Conservation (phyloP, 2,888 invertebrate genomes). For the Ichneumon xanthorius region DNA sequence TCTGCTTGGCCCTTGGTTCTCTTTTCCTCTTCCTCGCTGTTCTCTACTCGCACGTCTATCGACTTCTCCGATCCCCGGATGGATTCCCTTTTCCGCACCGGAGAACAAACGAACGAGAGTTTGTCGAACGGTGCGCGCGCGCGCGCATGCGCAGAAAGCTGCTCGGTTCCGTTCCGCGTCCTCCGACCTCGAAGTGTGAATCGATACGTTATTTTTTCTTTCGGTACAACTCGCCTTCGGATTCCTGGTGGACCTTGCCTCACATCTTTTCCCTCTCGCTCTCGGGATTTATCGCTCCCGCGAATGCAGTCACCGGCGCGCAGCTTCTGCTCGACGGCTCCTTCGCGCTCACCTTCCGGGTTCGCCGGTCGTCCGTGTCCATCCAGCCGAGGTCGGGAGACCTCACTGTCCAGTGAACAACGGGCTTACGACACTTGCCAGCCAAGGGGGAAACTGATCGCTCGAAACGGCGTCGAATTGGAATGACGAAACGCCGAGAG, state of each 20-base stretch:
- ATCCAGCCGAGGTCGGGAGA: background rate
- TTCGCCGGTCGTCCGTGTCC: constrained; percentile 18
- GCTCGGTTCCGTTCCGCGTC: constrained; percentile 1
- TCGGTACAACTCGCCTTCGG: background rate
- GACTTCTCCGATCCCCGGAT: background rate
- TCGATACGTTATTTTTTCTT: constrained; percentile 24
- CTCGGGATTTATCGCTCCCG: constrained; percentile 25
- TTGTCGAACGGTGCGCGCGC: constrained; percentile 1
- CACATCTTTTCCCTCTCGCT: background rate
- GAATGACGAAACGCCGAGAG: background rate
- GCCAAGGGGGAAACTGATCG: background rate
- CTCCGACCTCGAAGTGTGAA: constrained; percentile 32
- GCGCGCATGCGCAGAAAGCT: constrained; percentile 11
- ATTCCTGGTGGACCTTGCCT: constrained; percentile 5
- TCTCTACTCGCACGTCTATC: background rate
- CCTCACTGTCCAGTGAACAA: background rate
- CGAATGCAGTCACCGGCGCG: background rate
- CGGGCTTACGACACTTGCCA: constrained; percentile 12
- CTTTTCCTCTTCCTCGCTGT: background rate
- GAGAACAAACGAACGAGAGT: constrained; percentile 29
- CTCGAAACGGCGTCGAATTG: background rate
- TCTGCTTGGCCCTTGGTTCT: constrained; percentile 12
- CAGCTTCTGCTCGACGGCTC: constrained; percentile 3
- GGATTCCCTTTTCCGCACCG: constrained; percentile 22
- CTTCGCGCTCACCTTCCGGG: constrained; percentile 37